These are phyloP conservation scores for Drosophila atroscutellata DNA, from an alignment of 2,888 invertebrate species.

Conservation along the genomic window DNA sequence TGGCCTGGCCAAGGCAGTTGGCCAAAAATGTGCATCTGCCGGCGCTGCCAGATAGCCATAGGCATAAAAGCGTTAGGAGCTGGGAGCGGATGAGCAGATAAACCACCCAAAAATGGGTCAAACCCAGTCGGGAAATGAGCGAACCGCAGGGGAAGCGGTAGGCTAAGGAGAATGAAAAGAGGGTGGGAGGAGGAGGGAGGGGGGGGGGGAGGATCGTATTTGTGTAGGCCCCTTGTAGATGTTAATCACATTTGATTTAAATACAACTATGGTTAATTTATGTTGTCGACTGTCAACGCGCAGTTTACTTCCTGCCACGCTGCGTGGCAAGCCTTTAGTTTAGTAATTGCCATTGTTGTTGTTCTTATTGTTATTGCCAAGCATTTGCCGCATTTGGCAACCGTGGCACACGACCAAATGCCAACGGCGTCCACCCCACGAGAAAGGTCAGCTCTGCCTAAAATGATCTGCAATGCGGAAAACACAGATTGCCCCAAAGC, in stretches of 20 bases:
- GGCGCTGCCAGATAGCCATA: constrained; percentile 48
- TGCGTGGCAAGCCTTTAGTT: constrained; percentile 40
- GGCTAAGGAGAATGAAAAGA: too few species aligned
- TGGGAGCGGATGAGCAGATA: constrained; percentile 1
- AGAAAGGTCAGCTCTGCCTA: constrained; percentile 43
- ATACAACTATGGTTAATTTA: constrained; percentile 80
- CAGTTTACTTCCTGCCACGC: constrained; percentile 67
- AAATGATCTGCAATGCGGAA: constrained; percentile 28
- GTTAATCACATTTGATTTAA: constrained; percentile 78
- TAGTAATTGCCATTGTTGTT: constrained; percentile 7
- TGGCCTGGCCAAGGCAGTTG: constrained; percentile 40
- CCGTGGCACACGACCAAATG: constrained; percentile 52
- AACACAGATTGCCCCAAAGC: constrained; percentile 15
- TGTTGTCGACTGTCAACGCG: constrained; percentile 75
- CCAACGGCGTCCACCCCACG: constrained; percentile 13
- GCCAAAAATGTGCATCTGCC: constrained; percentile 64
- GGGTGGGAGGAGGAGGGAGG: rapidly evolving
- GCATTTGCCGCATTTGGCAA: constrained; percentile 51
- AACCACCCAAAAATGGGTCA: constrained; percentile 70
- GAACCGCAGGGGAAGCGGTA: neutral
- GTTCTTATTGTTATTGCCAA: constrained; percentile 4
- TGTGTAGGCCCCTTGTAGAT: constrained; percentile 58
- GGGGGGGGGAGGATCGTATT: constrained; percentile 4
- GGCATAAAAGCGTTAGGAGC: constrained; percentile 45
- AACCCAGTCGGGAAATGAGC: constrained; percentile 11